A percentile compares a stretch with the other conserved stretches of the same genome.
Conservation (phyloP, 2,797 vertebrate species). For the Anguilla obscura region DNA sequence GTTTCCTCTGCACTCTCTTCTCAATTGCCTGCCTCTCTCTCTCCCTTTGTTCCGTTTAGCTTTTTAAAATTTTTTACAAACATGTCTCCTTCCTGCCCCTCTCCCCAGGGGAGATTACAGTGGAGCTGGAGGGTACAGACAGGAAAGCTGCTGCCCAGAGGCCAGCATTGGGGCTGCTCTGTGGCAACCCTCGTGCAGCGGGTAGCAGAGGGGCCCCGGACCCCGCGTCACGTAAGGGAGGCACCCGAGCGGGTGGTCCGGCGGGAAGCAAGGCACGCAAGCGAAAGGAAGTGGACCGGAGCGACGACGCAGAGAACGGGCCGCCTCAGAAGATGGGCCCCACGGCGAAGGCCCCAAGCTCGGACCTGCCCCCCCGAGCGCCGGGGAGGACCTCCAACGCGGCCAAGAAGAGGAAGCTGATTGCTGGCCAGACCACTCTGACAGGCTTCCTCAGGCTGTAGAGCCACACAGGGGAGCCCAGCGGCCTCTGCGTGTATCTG, state of each 20-base stretch:
- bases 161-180: conserved; percentile 64
- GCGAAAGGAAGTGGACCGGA: conserved; percentile 80
- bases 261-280: conserved; percentile 70
- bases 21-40: conserved; percentile 44
- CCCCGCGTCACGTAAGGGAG: conserved; percentile 43
- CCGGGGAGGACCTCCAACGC: conserved; percentile 61
- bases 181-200: conserved; percentile 72
- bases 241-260: conserved; percentile 61
- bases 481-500: background rate
- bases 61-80: background rate
- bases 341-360: conserved; percentile 56
- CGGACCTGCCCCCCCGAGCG: conserved; percentile 45
- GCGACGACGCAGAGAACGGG: conserved; percentile 72
- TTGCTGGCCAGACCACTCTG: conserved; percentile 85
- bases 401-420: conserved; percentile 74
- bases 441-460: conserved; percentile 86
- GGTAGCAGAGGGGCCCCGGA: conserved; percentile 49
- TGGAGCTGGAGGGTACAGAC: conserved; percentile 46
- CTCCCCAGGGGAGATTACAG: conserved; percentile 53
- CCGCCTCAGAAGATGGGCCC: conserved; percentile 71
- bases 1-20: conserved; percentile 57
- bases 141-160: conserved; percentile 50
- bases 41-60: conserved; percentile 4
- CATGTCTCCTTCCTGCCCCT: background rate
- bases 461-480: conserved; percentile 32